Base-by-base conservation (phyloP, 2,113 vertebrate genomes). In the Prionailurus viverrinus region DNA sequence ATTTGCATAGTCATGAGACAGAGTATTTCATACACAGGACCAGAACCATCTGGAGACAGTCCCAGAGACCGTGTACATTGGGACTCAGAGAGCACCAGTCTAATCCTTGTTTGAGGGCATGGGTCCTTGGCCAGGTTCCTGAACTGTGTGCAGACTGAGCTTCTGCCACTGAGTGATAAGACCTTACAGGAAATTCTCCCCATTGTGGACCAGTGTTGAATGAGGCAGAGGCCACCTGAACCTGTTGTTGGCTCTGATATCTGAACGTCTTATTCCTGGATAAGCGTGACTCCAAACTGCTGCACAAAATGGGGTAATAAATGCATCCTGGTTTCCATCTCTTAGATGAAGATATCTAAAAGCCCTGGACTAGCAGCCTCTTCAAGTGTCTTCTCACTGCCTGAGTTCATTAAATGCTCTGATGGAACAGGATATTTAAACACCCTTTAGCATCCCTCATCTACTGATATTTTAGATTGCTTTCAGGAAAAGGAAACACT, bases 31-130 rank as follows among this genome's bases (percentile, higher is more conserved):
- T 27, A 55, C 4, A 36, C 1, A 53, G 3, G 5, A 12, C 14
- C 6, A 1, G 21, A n/a, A 5, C 48, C 7, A 29, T 16, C 23
- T 10, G 7, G 16, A 23, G 41, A 68, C 53, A 3, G 19, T 27
- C 21, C 16, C 14, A 1, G 6, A 23, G n/a, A 18, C 85, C 15
- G 27, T 0, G 15, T 9, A 71, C 48, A 55, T 19, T 71, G 33
- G 14, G 33, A 83, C 39, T 3, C 9, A 7, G 23, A 19, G 85
- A 0, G 5, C 1, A 3, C 0, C 0, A 4, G 14, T 71, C 66
- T 55, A 51, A 55, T 27, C 23, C 48, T 39, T 53, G 66, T 36
- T 87, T 55, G 33, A 53, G 10, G 48, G 13, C 15, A 4, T 29
- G 66, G 3, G 11, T 55, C n/a, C 14, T 5, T 23, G 29, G 65